Conservation (phyloP, 2,797 vertebrate species). For the Pseudochromis fuscus region DNA sequence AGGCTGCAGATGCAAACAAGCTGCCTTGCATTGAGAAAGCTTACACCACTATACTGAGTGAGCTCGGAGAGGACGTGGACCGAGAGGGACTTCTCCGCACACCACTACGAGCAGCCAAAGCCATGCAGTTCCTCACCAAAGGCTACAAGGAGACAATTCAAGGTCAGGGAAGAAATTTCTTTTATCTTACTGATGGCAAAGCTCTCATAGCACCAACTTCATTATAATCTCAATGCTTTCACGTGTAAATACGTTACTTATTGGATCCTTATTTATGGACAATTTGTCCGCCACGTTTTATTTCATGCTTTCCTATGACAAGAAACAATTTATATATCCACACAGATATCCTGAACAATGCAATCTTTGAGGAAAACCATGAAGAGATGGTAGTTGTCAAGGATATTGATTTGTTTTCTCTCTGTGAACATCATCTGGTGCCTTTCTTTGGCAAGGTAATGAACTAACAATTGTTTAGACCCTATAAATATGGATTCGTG, state of each 20-base stretch:
- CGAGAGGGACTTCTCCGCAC: slow-evolving; percentile 73
- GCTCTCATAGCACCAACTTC: not conserved
- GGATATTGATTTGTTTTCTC: slow-evolving; percentile 84
- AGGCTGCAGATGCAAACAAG: slow-evolving; percentile 28
- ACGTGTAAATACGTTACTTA: not conserved
- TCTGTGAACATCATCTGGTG: slow-evolving; percentile 84
- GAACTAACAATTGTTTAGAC: not conserved
- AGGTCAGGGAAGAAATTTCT: slow-evolving; percentile 63
- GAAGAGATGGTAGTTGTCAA: slow-evolving; percentile 85
- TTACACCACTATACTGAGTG: slow-evolving; percentile 79
- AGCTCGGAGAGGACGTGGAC: slow-evolving; percentile 81
- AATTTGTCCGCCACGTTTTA: too few relatives aligned
- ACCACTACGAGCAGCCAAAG: slow-evolving; percentile 58
- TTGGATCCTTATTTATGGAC: not conserved
- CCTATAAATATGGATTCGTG: too few relatives aligned
- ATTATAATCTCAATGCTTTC: not conserved
- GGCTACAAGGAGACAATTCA: slow-evolving; percentile 81
- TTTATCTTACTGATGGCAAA: not conserved
- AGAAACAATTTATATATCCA: slow-evolving; percentile 6
- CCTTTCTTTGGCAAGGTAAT: slow-evolving; percentile 85
- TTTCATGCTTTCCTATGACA: not conserved
- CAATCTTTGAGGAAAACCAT: slow-evolving; percentile 85
- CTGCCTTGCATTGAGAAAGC: slow-evolving; percentile 70
- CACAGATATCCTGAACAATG: slow-evolving; percentile 81
- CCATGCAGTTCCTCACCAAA: slow-evolving; percentile 74